Percentiles rank a stretch among this genome's conserved stretches.
Evolutionary conservation across 2,113 vertebrate species (phyloP).

Genomic region (Gymnogyps californianus): DNA sequence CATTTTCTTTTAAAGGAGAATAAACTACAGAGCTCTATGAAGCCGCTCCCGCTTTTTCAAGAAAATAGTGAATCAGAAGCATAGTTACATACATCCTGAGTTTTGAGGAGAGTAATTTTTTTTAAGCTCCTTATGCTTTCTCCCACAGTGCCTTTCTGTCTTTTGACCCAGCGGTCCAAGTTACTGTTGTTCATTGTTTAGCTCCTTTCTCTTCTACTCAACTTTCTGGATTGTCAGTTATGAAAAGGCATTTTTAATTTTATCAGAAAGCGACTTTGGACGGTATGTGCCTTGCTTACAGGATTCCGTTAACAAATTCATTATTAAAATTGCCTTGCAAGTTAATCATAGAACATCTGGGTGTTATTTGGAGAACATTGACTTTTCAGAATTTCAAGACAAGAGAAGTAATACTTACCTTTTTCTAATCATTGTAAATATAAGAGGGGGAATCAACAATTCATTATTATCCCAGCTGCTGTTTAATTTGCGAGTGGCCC

Average conservation of each 20-base stretch:
- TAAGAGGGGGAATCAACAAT: not conserved
- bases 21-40: not conserved
- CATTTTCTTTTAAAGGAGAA: not conserved
- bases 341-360: not conserved
- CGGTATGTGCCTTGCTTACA: not conserved
- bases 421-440: not conserved
- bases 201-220: not conserved
- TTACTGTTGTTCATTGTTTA: not conserved
- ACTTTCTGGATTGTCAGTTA: not conserved
- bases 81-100: not conserved
- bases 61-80: not conserved
- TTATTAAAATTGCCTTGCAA: not conserved
- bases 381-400: not conserved
- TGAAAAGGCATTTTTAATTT: not conserved
- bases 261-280: not conserved
- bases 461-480: not conserved
- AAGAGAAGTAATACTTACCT: not conserved
- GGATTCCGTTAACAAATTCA: not conserved
- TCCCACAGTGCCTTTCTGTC: not conserved
- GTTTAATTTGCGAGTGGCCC: not conserved
- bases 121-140: not conserved
- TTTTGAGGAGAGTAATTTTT: too few relatives aligned
- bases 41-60: not conserved
- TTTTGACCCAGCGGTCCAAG: not conserved
- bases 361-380: not conserved